Percentiles rank a stretch among this genome's conserved stretches.
Evolutionary conservation across 2,888 invertebrate genomes (phyloP).

Genomic region (Alsophila aescularia): DNA sequence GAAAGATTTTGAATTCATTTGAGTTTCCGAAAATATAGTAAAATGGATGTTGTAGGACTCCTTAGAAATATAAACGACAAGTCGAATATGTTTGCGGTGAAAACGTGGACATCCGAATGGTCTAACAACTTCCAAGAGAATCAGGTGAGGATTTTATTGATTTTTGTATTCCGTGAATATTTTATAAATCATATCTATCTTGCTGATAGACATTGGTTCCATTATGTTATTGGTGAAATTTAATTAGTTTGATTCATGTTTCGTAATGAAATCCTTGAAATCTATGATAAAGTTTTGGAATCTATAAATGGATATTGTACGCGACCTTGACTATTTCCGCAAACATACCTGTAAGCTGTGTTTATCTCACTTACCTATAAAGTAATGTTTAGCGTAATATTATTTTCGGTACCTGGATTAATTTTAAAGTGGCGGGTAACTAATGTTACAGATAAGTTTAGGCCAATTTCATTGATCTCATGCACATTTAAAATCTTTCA

Average conservation of each 20-base stretch:
- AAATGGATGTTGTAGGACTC: conserved; percentile 78
- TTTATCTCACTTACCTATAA: background rate
- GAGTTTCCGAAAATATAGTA: conserved; percentile 38
- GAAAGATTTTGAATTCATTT: background rate
- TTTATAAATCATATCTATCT: background rate
- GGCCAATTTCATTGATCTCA: too few species aligned
- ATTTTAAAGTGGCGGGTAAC: too few species aligned
- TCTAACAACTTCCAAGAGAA: conserved; percentile 78
- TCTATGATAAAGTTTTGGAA: conserved; percentile 47
- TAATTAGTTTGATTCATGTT: background rate
- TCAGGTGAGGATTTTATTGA: conserved; percentile 61
- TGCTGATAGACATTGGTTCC: background rate
- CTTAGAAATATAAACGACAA: conserved; percentile 76
- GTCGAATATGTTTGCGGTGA: conserved; percentile 77
- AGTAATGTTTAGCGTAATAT: background rate
- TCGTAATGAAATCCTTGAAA: conserved; percentile 51
- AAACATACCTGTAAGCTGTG: background rate
- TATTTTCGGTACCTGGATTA: too few species aligned
- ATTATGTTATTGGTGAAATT: background rate
- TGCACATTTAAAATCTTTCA: too few species aligned
- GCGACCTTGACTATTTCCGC: conserved; percentile 25
- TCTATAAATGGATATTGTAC: conserved; percentile 40
- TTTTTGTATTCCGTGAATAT: conserved; percentile 17
- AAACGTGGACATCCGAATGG: conserved; percentile 80
- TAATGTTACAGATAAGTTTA: too few species aligned